These are phyloP conservation scores for Tachysurus fulvidraco DNA, from an alignment of 2,113 vertebrate genomes.

Conservation along the genomic window DNA sequence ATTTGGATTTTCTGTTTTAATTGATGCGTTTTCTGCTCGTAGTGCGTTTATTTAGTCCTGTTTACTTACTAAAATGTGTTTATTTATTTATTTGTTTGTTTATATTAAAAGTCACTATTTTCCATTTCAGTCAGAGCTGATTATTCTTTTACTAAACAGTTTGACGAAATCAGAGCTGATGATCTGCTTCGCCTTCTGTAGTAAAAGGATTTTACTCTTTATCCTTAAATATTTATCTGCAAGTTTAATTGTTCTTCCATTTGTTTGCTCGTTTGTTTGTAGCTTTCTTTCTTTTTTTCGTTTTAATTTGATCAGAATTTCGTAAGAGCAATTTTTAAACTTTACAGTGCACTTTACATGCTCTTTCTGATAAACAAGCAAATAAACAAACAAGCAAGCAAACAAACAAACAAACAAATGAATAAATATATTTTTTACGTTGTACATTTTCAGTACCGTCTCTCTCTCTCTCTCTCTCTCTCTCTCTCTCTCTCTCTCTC, in stretches of 20 bases:
- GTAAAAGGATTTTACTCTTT: too few relatives aligned
- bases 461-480: too few relatives aligned
- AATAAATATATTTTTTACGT: neutral
- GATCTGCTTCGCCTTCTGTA: neutral
- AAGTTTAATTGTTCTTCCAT: neutral
- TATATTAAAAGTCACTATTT: neutral
- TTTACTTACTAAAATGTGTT: neutral
- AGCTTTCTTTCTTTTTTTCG: neutral
- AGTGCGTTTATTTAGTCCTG: neutral
- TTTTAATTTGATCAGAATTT: neutral
- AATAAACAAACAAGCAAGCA: neutral
- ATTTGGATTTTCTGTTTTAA: neutral
- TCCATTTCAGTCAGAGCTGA: neutral
- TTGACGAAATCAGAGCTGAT: constrained; percentile 13
- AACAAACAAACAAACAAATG: neutral
- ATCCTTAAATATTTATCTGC: neutral
- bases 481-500: too few relatives aligned
- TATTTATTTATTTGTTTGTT: neutral
- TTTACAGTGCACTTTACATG: too few relatives aligned
- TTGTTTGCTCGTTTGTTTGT: neutral
- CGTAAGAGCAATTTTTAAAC: too few relatives aligned
- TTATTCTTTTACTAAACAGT: neutral
- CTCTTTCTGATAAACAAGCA: neutral
- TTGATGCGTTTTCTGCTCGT: neutral
- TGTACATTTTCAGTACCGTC: too few relatives aligned